phyloP scores from a whole-genome alignment of 2,888 invertebrate genomes.

The Muscina levida region DNA sequence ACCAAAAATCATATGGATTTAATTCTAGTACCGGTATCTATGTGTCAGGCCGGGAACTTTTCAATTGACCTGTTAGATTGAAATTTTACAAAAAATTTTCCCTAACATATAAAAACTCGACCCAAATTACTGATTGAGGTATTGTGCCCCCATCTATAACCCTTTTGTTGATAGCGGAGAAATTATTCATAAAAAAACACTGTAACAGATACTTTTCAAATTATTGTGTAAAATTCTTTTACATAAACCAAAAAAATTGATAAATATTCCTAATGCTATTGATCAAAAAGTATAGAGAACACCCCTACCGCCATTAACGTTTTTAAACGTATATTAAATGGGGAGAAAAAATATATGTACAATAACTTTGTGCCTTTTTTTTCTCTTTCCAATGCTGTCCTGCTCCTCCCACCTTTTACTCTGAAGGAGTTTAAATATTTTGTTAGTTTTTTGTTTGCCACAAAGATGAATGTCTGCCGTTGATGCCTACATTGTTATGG shows the following conservation, averaged over 20 bases:
- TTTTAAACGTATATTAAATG: too few species aligned
- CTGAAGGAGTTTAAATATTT: constrained; percentile 8
- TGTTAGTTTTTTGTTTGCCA: constrained; percentile 2
- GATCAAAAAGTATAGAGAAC: neutral
- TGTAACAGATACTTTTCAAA: constrained; percentile 16
- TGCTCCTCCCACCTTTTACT: too few species aligned
- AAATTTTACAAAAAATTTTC: too few species aligned
- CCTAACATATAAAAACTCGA: too few species aligned
- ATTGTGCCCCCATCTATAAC: neutral
- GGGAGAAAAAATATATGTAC: too few species aligned
- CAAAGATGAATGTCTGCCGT: constrained; percentile 55
- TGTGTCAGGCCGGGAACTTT: too few species aligned
- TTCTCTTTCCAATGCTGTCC: neutral
- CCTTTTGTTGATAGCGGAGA: constrained; percentile 3
- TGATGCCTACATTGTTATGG: constrained; percentile 61
- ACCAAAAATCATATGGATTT: too few species aligned
- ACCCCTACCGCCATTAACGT: neutral
- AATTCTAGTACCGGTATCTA: too few species aligned
- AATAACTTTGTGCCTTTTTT: too few species aligned
- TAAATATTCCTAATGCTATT: constrained; percentile 1
- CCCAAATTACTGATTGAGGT: too few species aligned
- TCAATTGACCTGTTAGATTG: too few species aligned
- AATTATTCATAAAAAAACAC: constrained; percentile 31
- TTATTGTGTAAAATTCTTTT: constrained; percentile 46
- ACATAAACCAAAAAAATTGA: constrained; percentile 1